phyloP scores from a whole-genome alignment of 2,113 vertebrate species.

The Aythya baeri region DNA sequence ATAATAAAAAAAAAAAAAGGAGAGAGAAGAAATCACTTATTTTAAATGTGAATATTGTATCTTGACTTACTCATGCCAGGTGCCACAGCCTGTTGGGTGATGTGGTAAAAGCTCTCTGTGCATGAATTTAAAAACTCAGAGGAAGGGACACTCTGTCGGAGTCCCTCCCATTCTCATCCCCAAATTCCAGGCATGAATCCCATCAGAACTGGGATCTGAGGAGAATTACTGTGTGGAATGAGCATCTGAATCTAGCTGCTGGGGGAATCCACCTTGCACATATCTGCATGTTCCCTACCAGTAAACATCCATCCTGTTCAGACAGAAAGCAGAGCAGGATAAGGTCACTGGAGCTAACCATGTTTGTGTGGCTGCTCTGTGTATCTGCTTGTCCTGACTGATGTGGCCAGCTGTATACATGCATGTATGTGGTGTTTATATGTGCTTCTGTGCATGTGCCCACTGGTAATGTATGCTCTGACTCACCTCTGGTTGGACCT shows the following conservation, averaged over 20 bases:
- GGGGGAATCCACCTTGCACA: not conserved
- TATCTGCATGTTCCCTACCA: too few relatives aligned
- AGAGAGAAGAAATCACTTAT: not conserved
- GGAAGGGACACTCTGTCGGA: not conserved
- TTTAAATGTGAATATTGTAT: not conserved
- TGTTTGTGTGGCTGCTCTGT: not conserved
- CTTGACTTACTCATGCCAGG: not conserved
- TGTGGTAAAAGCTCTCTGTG: not conserved
- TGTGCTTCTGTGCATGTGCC: not conserved
- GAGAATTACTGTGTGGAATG: not conserved
- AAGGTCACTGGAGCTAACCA: not conserved
- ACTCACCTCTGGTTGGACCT: not conserved
- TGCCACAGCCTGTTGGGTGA: not conserved
- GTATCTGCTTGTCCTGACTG: not conserved
- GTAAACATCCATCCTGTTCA: not conserved
- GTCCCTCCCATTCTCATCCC: fast-evolving
- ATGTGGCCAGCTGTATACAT: not conserved
- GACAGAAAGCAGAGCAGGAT: not conserved
- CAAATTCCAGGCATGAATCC: not conserved
- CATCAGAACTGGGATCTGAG: not conserved
- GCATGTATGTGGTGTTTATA: fast-evolving
- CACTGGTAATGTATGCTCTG: not conserved
- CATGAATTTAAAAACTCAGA: not conserved
- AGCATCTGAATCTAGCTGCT: not conserved
- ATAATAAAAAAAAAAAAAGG: not conserved